Evolutionary conservation across 2,113 vertebrate genomes (phyloP).

Genomic region (Podiceps cristatus): DNA sequence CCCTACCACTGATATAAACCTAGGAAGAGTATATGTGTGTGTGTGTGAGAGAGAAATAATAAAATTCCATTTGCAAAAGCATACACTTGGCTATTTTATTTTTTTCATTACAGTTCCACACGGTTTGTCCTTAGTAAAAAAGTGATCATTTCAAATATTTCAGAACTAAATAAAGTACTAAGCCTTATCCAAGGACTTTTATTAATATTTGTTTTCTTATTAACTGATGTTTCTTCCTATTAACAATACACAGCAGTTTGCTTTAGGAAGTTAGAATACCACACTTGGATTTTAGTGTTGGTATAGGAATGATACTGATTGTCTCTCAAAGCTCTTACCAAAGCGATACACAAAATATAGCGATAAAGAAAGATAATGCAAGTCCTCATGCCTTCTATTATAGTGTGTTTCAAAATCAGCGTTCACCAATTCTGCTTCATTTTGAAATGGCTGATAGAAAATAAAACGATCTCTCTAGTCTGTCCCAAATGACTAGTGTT

Average conservation of each 20-base stretch:
- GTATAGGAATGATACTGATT: not conserved
- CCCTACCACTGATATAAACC: not conserved
- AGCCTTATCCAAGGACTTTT: not conserved
- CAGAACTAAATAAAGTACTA: not conserved
- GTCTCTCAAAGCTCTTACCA: not conserved
- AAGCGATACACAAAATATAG: not conserved
- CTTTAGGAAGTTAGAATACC: not conserved
- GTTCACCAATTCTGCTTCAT: accelerated
- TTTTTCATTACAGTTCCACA: not conserved
- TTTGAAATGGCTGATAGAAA: too few relatives aligned
- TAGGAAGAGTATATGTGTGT: too few relatives aligned
- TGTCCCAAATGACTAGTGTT: not conserved
- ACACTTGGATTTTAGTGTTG: not conserved
- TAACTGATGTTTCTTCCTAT: not conserved
- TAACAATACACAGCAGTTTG: not conserved
- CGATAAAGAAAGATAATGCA: not conserved
- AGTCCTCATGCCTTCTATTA: not conserved
- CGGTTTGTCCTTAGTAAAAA: not conserved
- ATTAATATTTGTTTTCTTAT: not conserved
- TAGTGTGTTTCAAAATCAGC: not conserved
- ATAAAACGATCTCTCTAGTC: not conserved
- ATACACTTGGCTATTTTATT: not conserved
- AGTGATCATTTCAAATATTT: not conserved
- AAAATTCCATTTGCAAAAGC: not conserved
- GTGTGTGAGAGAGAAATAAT: not conserved